Percentiles rank a stretch among this genome's conserved stretches.
These are phyloP conservation scores for Drosophila seguyi DNA, from an alignment of 1,140 invertebrate species.

Conservation along the genomic window DNA sequence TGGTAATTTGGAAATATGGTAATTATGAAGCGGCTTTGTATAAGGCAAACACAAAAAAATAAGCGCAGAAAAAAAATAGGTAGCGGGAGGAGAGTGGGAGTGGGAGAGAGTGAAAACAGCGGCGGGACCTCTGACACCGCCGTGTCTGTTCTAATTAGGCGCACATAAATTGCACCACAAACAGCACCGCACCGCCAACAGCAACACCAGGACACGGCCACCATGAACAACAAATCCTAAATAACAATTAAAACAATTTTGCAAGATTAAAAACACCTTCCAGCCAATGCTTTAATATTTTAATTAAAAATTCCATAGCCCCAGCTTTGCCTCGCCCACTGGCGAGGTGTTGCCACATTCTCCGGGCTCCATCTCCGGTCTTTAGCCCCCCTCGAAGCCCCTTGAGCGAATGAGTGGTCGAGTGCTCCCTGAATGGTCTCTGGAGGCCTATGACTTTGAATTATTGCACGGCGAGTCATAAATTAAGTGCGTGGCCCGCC, in stretches of 20 bases:
- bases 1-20: slow-evolving; percentile 84
- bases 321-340: slow-evolving; percentile 25
- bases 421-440: slow-evolving; percentile 72
- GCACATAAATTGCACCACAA: slow-evolving; percentile 70
- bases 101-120: slow-evolving; percentile 14
- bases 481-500: slow-evolving; percentile 67
- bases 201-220: slow-evolving; percentile 16
- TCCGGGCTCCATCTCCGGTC: slow-evolving; percentile 2
- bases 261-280: slow-evolving; percentile 82
- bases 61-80: slow-evolving; percentile 8
- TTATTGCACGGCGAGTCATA: slow-evolving; percentile 81
- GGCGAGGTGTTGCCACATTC: slow-evolving; percentile 34
- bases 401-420: slow-evolving; percentile 59
- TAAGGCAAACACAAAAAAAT: slow-evolving; percentile 30
- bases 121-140: slow-evolving; percentile 52
- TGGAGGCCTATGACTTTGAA: slow-evolving; percentile 81
- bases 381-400: slow-evolving; percentile 9
- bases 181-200: slow-evolving; percentile 30
- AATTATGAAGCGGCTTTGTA: slow-evolving; percentile 72
- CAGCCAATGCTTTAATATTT: slow-evolving; percentile 80
- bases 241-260: slow-evolving; percentile 84
- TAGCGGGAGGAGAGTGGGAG: no score
- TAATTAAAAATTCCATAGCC: slow-evolving; percentile 80
- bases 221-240: slow-evolving; percentile 69
- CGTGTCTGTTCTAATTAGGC: slow-evolving; percentile 78